Evolutionary conservation across 2,113 vertebrate genomes (phyloP).

Genomic region (Rhynchopsitta pachyrhyncha): DNA sequence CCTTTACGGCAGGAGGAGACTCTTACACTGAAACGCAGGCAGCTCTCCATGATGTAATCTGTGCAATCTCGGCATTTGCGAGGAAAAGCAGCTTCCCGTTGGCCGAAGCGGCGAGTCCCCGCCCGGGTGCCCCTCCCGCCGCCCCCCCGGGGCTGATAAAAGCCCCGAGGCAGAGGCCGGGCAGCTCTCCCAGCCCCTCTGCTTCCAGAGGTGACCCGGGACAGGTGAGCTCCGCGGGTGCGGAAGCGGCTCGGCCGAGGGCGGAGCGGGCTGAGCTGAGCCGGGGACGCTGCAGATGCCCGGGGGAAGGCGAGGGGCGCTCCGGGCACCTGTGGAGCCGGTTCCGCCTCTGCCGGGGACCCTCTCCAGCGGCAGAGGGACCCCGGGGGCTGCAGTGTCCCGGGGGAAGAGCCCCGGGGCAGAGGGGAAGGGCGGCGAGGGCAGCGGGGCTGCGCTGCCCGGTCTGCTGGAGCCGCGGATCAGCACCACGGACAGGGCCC

Average conservation of each 20-base stretch:
- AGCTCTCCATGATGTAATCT: conserved; percentile 78
- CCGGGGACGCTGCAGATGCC: background rate
- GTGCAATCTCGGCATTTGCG: conserved; percentile 24
- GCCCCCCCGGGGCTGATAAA: conserved; percentile 65
- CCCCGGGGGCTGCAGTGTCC: background rate
- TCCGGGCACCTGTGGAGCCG: background rate
- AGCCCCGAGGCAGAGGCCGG: conserved; percentile 6
- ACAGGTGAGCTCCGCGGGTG: conserved; percentile 46
- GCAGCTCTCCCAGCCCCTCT: conserved; percentile 11
- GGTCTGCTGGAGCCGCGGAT: background rate
- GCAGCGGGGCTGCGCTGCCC: background rate
- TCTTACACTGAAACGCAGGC: conserved; percentile 63
- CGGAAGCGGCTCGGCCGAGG: background rate
- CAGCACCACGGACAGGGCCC: conserved; percentile 56
- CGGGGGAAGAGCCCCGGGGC: background rate
- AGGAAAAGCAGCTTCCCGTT: conserved; percentile 50
- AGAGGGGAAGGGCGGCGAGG: background rate
- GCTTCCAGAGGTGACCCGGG: background rate
- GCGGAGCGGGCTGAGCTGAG: background rate
- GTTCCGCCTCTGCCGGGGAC: background rate
- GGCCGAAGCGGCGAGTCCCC: conserved; percentile 37
- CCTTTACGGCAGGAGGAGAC: conserved; percentile 27
- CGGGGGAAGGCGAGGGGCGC: background rate
- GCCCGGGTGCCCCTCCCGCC: conserved; percentile 52
- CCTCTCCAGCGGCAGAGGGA: background rate